Evolutionary conservation across 2,797 vertebrate genomes (phyloP).

Genomic region (Octomys mimax): DNA sequence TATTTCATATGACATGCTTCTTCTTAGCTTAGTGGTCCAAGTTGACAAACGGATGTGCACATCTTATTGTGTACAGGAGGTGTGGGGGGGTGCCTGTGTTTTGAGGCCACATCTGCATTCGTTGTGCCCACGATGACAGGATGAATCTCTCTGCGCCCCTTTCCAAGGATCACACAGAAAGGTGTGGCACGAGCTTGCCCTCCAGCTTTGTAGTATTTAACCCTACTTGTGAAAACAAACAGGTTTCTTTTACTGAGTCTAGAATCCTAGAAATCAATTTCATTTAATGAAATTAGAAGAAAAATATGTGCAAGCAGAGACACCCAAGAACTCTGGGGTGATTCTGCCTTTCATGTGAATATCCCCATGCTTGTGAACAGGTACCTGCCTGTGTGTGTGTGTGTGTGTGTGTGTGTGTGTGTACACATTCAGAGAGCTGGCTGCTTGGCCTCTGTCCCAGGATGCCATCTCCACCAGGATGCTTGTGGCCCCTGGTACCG

Average conservation of each 20-base stretch:
- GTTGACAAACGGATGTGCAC: neutral
- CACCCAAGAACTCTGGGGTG: neutral
- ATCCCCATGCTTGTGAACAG: neutral
- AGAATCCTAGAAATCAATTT: neutral
- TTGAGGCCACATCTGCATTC: neutral
- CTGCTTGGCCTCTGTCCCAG: too few species aligned
- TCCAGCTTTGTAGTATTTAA: neutral
- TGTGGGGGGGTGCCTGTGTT: neutral
- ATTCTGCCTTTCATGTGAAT: neutral
- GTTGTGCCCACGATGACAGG: neutral
- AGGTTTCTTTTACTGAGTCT: neutral
- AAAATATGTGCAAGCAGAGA: neutral
- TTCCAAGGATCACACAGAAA: neutral
- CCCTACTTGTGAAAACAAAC: neutral
- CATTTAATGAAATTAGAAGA: constrained; percentile 28
- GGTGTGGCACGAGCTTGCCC: neutral
- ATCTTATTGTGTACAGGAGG: neutral
- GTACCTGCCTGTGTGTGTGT: neutral
- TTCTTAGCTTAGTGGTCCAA: neutral
- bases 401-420: neutral
- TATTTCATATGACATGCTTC: neutral
- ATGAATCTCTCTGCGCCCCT: neutral
- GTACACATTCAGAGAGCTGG: neutral
- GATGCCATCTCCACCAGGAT: neutral
- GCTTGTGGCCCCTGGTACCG: neutral